These are phyloP conservation scores for Gymnothorax reevesii DNA, from an alignment of 2,797 vertebrate genomes.

Conservation along the genomic window DNA sequence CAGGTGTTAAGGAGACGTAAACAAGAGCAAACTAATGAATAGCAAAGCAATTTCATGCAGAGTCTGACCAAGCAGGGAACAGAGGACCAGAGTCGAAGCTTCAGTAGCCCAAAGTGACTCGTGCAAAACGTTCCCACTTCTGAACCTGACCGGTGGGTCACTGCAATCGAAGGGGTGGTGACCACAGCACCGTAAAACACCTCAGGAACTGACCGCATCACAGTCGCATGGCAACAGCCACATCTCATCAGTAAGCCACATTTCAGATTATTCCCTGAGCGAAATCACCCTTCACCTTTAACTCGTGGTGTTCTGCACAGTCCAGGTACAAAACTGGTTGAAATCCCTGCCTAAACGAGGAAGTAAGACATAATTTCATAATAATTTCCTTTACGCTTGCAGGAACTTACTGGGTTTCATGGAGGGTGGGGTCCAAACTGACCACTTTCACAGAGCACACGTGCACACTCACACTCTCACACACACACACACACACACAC, in stretches of 20 bases:
- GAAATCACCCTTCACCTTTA: too few species aligned
- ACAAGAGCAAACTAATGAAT: not conserved
- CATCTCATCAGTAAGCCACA: not conserved
- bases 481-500: not conserved
- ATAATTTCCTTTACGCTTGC: not conserved
- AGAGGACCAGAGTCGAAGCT: not conserved
- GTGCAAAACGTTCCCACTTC: too few species aligned
- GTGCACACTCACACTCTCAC: not conserved
- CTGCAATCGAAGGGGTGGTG: conserved; percentile 28
- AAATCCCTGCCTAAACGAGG: not conserved
- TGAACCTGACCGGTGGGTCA: not conserved
- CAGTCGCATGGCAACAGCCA: conserved; percentile 2
- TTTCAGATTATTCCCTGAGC: too few species aligned
- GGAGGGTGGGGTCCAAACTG: not conserved
- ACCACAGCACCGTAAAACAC: conserved; percentile 36
- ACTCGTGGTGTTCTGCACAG: too few species aligned
- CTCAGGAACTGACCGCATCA: conserved; percentile 2
- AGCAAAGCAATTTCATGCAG: not conserved
- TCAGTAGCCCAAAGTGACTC: not conserved
- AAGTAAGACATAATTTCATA: not conserved
- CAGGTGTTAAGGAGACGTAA: not conserved
- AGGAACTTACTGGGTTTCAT: not conserved
- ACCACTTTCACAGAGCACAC: not conserved
- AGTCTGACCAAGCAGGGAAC: not conserved
- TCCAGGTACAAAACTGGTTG: too few species aligned